Conservation (phyloP, 2,113 vertebrate species). For the Psilopogon haemacephalus region DNA sequence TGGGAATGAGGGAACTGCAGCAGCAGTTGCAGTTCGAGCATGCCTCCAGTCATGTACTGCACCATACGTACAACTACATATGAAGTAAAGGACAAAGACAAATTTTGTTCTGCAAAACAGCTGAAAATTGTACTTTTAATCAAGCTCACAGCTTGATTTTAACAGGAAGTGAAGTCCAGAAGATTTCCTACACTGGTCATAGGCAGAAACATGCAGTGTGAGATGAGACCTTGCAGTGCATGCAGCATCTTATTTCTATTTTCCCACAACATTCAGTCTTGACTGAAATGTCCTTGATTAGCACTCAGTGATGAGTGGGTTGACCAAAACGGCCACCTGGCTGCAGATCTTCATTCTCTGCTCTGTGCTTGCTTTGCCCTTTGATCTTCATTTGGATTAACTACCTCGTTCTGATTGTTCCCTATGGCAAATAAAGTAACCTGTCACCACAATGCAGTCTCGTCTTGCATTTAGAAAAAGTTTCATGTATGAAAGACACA, state of each 20-base stretch:
- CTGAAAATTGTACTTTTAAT: neutral
- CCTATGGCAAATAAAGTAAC: neutral
- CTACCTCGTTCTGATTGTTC: neutral
- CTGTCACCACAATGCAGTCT: neutral
- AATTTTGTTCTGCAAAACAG: neutral
- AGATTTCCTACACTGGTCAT: neutral
- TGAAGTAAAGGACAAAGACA: neutral
- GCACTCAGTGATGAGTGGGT: neutral
- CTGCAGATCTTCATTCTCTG: neutral
- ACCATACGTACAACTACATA: no score
- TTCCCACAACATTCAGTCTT: no score
- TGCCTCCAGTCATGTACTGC: neutral
- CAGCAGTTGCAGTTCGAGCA: neutral
- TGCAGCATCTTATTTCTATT: neutral
- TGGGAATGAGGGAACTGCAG: neutral
- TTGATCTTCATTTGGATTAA: neutral
- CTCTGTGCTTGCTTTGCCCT: neutral
- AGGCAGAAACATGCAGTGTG: neutral
- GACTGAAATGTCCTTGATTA: neutral
- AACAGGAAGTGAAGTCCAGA: neutral
- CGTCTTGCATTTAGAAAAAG: neutral
- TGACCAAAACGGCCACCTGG: neutral
- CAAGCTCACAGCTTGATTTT: neutral
- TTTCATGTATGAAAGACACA: rapidly evolving
- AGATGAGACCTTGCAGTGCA: neutral